phyloP scores from a whole-genome alignment of 1,140 invertebrate genomes.

The Drosophila kanapiae region DNA sequence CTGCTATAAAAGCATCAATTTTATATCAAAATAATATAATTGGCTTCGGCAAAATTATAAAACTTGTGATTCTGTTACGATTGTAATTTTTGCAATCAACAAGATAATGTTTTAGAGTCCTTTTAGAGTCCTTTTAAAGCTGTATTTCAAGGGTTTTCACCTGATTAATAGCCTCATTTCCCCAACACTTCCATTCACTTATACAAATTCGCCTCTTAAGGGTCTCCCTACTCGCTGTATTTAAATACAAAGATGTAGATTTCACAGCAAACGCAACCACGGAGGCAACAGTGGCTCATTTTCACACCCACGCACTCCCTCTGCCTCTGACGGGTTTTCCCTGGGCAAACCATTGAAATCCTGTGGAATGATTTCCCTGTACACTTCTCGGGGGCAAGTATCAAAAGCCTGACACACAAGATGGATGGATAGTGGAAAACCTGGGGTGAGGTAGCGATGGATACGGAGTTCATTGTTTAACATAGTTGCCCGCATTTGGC shows the following conservation, averaged over 20 bases:
- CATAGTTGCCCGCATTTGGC: conserved; percentile 18
- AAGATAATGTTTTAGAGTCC: not conserved
- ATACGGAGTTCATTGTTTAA: conserved; percentile 8
- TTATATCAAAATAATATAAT: not conserved
- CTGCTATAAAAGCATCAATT: not conserved
- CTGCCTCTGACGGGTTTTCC: conserved; percentile 2
- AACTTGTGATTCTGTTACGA: not conserved
- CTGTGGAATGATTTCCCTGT: conserved; percentile 15
- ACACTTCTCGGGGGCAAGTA: conserved; percentile 8
- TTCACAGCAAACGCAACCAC: not conserved
- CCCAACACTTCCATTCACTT: not conserved
- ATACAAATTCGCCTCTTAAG: conserved; percentile 1
- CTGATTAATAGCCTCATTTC: not conserved
- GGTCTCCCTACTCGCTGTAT: not conserved
- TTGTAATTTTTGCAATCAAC: not conserved
- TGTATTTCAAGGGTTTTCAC: not conserved
- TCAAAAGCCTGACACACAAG: conserved; percentile 11
- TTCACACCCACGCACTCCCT: not conserved
- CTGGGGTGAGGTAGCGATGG: not conserved
- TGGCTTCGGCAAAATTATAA: not conserved
- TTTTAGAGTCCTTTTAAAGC: not conserved
- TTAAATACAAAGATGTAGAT: conserved; percentile 8
- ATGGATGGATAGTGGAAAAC: conserved; percentile 10
- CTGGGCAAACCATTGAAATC: conserved; percentile 4
- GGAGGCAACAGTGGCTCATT: conserved; percentile 4